Evolutionary conservation across 2,113 vertebrate species (phyloP), one percentile per base, ranked within the genome.

Genomic region (Ginglymostoma cirratum): DNA sequence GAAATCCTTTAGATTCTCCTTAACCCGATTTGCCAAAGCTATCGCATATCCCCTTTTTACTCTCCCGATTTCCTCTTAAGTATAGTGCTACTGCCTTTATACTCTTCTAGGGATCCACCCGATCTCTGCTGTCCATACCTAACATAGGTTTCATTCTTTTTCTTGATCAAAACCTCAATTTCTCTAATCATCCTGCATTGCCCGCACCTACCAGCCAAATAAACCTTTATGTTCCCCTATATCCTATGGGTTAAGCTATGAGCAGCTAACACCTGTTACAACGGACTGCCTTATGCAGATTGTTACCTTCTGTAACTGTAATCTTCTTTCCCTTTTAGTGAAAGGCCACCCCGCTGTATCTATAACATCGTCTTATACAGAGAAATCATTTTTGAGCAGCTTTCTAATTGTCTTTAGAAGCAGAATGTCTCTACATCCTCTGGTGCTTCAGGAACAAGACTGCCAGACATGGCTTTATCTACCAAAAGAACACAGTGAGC

Each of bases 301-400:
- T 61, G 52, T 30, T 61, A 61, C 30, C 48, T 17, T 19, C 12
- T 65, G 52, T 70, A 94, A 94, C 65, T 23, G 2, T 48, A 30
- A 70, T 94, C 14, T 69, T 94, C 24, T 95, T 72, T 95, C 14
- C 14, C 70, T 95, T 95, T 72, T 70, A 95, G 94, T 6, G 94
- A 52, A 24, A 95, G n/a, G 27, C 69, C 67, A 76, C 45, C 69
- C 38, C 8, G 94, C 66, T 95, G 94, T 70, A 72, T 95, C 67
- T 1, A 72, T 48, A 52, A 95, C 30, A 72, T 95, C 15, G 27
- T 19, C 17, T 34, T 52, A 48, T 4, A 72, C 17, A 52, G 52
- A 66, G 3, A 6, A 14, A 7, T 76, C 76, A 52, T 95, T 19
- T 90, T 17, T 76, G 23, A 52, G 1, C 30, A 72, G 24, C 52